A percentile compares a stretch with the other conserved stretches of the same genome.
These are phyloP conservation scores for Callimorpha dominula DNA, from an alignment of 2,888 invertebrate species.

Conservation along the genomic window DNA sequence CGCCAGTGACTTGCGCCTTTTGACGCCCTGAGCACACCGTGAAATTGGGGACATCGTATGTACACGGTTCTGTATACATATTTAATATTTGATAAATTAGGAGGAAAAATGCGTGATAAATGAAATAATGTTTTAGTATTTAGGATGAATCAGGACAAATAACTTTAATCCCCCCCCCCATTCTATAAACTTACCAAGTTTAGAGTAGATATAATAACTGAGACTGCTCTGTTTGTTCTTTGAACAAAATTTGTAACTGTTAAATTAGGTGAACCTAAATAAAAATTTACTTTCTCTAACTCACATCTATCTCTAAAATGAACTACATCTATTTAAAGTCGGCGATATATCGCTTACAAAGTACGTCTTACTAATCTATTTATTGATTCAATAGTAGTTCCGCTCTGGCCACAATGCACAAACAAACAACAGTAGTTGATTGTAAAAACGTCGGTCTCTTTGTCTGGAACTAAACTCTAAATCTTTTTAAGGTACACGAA, in stretches of 20 bases:
- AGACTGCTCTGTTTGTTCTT: background rate
- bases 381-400: conserved; percentile 76
- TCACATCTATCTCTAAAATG: conserved; percentile 48
- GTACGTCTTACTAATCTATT: conserved; percentile 77
- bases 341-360: conserved; percentile 78
- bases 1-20: conserved; percentile 73
- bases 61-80: conserved; percentile 54
- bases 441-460: conserved; percentile 55
- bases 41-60: conserved; percentile 58
- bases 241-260: background rate
- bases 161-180: background rate
- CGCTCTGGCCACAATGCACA: conserved; percentile 55
- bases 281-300: no score
- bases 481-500: conserved; percentile 30
- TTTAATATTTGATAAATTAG: conserved; percentile 22
- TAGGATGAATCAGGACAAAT: background rate
- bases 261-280: no score
- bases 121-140: conserved; percentile 42
- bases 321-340: conserved; percentile 51
- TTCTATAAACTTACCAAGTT: background rate
- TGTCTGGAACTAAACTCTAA: conserved; percentile 46
- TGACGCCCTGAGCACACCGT: conserved; percentile 52
- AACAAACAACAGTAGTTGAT: conserved; percentile 73
- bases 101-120: conserved; percentile 18
- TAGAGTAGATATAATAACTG: background rate